Conservation (phyloP, 2,113 vertebrate genomes). For the Perccottus glenii region DNA sequence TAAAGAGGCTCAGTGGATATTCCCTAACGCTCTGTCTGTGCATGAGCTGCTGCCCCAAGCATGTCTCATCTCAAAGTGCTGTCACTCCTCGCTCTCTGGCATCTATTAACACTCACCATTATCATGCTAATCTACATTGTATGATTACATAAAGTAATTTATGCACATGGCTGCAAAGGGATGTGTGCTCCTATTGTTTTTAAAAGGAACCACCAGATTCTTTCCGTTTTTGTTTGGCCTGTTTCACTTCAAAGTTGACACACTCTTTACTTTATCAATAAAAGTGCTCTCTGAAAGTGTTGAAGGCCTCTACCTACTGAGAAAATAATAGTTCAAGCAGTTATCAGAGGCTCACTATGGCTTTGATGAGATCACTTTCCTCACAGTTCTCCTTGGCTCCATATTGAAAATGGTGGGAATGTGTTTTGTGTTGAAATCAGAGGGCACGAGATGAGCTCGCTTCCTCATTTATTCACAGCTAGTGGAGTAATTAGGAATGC, state of each 20-base stretch:
- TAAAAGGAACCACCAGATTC: conserved; percentile 49
- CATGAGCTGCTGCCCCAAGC: conserved; percentile 88
- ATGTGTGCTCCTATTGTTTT: conserved; percentile 82
- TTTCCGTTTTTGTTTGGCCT: conserved; percentile 15
- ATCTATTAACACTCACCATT: conserved; percentile 99
- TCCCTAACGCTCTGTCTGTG: conserved; percentile 80
- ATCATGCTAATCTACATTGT: conserved; percentile 99
- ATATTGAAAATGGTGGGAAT: conserved; percentile 61
- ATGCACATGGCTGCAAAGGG: conserved; percentile 91
- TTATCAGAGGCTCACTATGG: conserved; percentile 55
- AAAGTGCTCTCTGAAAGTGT: conserved; percentile 39
- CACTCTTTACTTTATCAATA: conserved; percentile 52
- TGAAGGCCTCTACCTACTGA: conserved; percentile 59
- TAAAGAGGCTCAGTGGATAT: conserved; percentile 79
- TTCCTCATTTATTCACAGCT: conserved; percentile 85
- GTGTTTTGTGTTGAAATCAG: conserved; percentile 70
- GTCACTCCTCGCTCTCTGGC: conserved; percentile 97
- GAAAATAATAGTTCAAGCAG: conserved; percentile 63
- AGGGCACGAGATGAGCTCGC: conserved; percentile 76
- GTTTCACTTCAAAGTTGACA: conserved; percentile 27
- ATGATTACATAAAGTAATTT: conserved; percentile 99
- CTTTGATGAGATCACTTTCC: conserved; percentile 62
- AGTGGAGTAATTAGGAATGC: conserved; percentile 86
- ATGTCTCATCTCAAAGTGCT: conserved; percentile 97
- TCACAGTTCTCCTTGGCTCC: conserved; percentile 60